Evolutionary conservation across 92 coral and sea anemone species (phyloP), one percentile per base, ranked within the genome.

Genomic region (Ricordea florida): DNA sequence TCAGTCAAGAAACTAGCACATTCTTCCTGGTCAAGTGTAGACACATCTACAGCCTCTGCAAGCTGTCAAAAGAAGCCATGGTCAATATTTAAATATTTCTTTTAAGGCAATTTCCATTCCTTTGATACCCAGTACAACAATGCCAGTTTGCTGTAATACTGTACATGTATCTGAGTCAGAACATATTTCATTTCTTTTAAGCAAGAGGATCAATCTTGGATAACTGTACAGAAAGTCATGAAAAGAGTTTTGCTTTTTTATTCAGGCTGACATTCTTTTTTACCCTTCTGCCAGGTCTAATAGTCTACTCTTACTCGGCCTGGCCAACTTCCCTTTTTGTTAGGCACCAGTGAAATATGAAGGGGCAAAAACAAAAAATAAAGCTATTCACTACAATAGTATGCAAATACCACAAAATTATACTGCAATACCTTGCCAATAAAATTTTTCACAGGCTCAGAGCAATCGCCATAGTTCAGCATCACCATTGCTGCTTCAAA

Each of bases 21-120:
- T 74, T 74, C 81, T 3, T 60, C 45, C 29, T 74, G 52, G 71
- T 74, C 61, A 74, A 74, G 81, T 35, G 37, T 58, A 13, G 70
- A 25, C 16, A 74, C 72, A 43, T 74, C 81, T 29, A 40, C 42
- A 27, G 71, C 81, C 37, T 74, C 40, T 26, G 70, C 35, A 36
- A 74, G 45, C 81, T 74, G 65, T 34, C 25, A 72, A 51, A 23
- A 16, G 24, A 30, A 13, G 24, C 13, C 6, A 4, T 13, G 66
- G 24, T 3, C 6, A 46, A 17, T 3, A 30, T 10, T 30, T 6
- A 0, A 21, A 26, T 32, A 16, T 45, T 24, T 26, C 11, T 26
- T 9, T 57, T 57, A 35, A 24, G 32, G 18, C 64, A 57, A 57
- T 14, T 57, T 57, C 15, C 18, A 17, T 57, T 29, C 64, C 16